Evolutionary conservation across 1,140 invertebrate species (phyloP).

Genomic region (Planococcus citri): DNA sequence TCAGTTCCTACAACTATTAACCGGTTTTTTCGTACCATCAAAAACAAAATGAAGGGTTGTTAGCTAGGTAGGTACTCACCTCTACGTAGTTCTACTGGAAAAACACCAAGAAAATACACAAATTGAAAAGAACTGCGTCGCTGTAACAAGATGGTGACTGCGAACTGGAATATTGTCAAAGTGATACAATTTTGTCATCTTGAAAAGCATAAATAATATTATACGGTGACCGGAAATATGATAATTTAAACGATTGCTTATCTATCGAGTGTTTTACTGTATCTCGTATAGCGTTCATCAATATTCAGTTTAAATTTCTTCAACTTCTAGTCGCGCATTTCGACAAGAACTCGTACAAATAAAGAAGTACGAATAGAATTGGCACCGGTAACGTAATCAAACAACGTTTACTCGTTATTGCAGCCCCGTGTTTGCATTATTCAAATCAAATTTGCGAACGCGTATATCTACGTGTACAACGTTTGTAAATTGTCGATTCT

Average conservation of each 20-base stretch:
- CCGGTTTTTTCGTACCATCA: too few relatives aligned
- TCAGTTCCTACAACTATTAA: too few relatives aligned
- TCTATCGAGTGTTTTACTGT: neutral
- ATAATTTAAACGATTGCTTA: constrained; percentile 2
- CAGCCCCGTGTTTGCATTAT: neutral
- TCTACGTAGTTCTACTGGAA: too few relatives aligned
- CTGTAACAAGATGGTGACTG: too few relatives aligned
- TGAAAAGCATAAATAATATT: too few relatives aligned
- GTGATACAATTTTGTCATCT: too few relatives aligned
- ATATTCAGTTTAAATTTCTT: neutral
- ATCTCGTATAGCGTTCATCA: neutral
- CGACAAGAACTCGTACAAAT: neutral
- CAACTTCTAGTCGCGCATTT: neutral
- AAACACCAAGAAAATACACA: too few relatives aligned
- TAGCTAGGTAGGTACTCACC: too few relatives aligned
- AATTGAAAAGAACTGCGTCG: too few relatives aligned
- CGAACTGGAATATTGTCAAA: too few relatives aligned
- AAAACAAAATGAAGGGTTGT: too few relatives aligned
- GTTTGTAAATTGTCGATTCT: too few relatives aligned
- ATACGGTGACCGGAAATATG: neutral
- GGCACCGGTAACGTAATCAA: neutral
- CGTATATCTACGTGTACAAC: neutral
- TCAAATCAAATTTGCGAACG: neutral
- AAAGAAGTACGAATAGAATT: neutral
- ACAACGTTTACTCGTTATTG: constrained; percentile 1